These are phyloP conservation scores for Drosophila dives DNA, from an alignment of 2,888 invertebrate genomes.

Conservation along the genomic window DNA sequence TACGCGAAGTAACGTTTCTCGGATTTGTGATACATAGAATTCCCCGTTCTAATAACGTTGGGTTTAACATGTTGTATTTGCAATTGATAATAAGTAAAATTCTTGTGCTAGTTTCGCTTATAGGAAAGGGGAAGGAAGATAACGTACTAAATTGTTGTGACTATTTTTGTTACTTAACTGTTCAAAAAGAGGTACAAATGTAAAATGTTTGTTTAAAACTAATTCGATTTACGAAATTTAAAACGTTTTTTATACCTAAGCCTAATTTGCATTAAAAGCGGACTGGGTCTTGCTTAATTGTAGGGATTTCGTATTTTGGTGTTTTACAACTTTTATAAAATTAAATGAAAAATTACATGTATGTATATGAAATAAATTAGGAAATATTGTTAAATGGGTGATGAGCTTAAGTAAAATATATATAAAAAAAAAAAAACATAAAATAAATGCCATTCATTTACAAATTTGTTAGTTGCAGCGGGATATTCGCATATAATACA, in stretches of 20 bases:
- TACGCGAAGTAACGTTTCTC: slow-evolving; percentile 39
- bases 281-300: slow-evolving; percentile 49
- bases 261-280: slow-evolving; percentile 61
- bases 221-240: slow-evolving; percentile 42
- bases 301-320: slow-evolving; percentile 47
- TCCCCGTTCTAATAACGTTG: slow-evolving; percentile 21
- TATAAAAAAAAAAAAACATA: slow-evolving; percentile 7
- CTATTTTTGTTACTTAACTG: slow-evolving; percentile 30
- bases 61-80: slow-evolving; percentile 36
- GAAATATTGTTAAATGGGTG: slow-evolving; percentile 24
- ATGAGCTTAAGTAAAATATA: slow-evolving; percentile 46
- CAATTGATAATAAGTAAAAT: slow-evolving; percentile 37
- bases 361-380: slow-evolving; percentile 67
- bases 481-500: slow-evolving; percentile 65
- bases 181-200: slow-evolving; percentile 69
- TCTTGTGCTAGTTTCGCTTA: slow-evolving; percentile 51
- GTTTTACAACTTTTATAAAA: slow-evolving; percentile 41
- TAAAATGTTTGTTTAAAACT: slow-evolving; percentile 49
- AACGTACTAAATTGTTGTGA: slow-evolving; percentile 54
- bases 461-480: slow-evolving; percentile 41
- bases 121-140: slow-evolving; percentile 41
- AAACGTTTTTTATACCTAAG: slow-evolving; percentile 47
- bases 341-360: slow-evolving; percentile 2
- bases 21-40: slow-evolving; percentile 25
- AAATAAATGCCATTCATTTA: slow-evolving; percentile 61